phyloP scores from a whole-genome alignment of 2,113 vertebrate species.

The Phainopepla nitens region DNA sequence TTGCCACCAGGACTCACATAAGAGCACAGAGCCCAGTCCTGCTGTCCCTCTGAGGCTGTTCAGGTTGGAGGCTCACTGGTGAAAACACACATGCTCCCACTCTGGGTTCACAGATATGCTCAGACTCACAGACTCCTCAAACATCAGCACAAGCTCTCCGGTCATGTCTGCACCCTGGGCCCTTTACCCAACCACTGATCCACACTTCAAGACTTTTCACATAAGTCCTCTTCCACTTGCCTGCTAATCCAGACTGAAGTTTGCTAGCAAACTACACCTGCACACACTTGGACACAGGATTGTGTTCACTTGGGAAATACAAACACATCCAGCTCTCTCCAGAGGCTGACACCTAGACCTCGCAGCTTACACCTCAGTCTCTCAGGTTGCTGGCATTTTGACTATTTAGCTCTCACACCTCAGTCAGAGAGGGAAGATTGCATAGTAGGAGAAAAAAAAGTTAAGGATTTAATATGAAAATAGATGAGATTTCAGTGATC shows the following conservation, averaged over 20 bases:
- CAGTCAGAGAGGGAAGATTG: neutral
- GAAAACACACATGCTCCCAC: neutral
- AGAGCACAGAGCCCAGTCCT: neutral
- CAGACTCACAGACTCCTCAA: neutral
- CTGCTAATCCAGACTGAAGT: neutral
- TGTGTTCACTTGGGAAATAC: neutral
- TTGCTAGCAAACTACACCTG: neutral
- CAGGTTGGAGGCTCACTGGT: neutral
- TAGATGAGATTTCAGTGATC: neutral
- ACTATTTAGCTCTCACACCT: neutral
- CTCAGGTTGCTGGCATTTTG: neutral
- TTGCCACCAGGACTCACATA: neutral
- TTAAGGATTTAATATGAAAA: neutral
- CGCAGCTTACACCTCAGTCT: neutral
- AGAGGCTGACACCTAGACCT: neutral
- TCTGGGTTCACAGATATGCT: neutral
- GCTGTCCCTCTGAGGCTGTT: neutral
- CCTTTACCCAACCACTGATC: neutral
- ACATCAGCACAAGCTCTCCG: neutral
- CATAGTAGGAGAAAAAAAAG: accelerated
- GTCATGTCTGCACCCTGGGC: neutral
- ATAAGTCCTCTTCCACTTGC: neutral
- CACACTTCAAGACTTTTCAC: neutral
- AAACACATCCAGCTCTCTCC: neutral
- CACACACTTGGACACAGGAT: neutral